A percentile compares a stretch with the other conserved stretches of the same genome.
phyloP scores from a whole-genome alignment of 2,113 vertebrate genomes.

The Scomber japonicus region DNA sequence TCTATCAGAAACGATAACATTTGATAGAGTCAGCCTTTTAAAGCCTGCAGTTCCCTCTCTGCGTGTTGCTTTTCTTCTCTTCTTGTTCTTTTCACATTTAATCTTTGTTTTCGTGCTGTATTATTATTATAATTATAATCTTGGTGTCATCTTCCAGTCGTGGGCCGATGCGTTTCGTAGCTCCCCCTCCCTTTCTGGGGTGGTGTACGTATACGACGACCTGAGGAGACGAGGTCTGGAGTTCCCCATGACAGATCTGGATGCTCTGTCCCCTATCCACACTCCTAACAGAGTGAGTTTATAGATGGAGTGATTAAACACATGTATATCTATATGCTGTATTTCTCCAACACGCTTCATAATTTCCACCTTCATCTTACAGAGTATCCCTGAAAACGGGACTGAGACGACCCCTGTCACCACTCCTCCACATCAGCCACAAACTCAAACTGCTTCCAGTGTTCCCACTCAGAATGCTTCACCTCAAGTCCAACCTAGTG shows the following conservation, averaged over 20 bases:
- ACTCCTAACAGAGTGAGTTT: conserved; percentile 93
- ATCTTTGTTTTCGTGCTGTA: not conserved
- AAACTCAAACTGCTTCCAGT: conserved; percentile 42
- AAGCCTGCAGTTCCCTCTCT: not conserved
- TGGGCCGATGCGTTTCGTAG: conserved; percentile 98
- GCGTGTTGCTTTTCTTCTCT: not conserved
- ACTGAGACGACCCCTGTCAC: conserved; percentile 21
- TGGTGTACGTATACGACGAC: conserved; percentile 95
- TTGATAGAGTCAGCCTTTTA: not conserved
- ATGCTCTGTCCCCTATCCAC: conserved; percentile 96
- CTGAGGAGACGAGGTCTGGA: conserved; percentile 93
- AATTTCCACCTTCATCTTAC: conserved; percentile 15
- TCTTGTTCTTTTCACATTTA: not conserved
- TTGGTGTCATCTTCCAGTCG: conserved; percentile 82
- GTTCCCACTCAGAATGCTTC: conserved; percentile 27
- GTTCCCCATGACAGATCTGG: conserved; percentile 98
- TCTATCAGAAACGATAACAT: conserved; percentile 23
- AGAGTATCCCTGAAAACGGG: conserved; percentile 90
- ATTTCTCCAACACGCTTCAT: not conserved
- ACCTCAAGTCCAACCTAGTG: conserved; percentile 46
- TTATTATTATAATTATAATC: not conserved
- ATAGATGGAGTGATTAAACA: not conserved
- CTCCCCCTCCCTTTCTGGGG: conserved; percentile 91
- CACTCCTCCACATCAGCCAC: conserved; percentile 29
- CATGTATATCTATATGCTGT: too few relatives aligned